Evolutionary conservation across 2,113 vertebrate species (phyloP), one percentile per base, ranked within the genome.

Genomic region (Leptocoma aspasia): DNA sequence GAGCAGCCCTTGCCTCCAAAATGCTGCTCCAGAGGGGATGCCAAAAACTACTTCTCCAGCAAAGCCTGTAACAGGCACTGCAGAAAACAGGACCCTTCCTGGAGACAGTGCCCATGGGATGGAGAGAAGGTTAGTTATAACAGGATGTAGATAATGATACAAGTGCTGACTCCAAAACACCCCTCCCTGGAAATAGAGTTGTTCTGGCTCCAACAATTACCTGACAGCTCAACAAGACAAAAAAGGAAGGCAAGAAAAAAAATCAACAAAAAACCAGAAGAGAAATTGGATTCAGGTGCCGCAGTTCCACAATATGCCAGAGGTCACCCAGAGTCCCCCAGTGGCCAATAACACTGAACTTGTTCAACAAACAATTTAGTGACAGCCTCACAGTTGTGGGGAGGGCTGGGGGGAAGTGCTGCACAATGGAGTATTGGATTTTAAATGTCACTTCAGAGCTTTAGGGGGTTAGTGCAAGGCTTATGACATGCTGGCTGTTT

Each of bases 321-420:
- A 89, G 96, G 95, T 97, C 93, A 96, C 80, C n/a, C 64, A 31
- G 82, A 78, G 65, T 86, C 72, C 94, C 93, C 86, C 41, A 91
- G 80, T 88, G 96, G 68, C 94, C 94, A 96, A 94, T 96, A 97
- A 96, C 81, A 91, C 76, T 60, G 87, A 94, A 94, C 91, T 93
- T 95, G 92, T 95, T 95, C 76, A 91, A 95, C 94, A 96, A 96
- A 96, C 93, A 97, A 94, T 94, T 94, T 94, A 95, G 92, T 82
- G 87, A 91, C 94, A 94, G 92, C 86, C 71, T 86, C 68, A 44
- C 6, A 45, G 91, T 75, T 2, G 0, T 37, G 75, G 75, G 60
- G 68, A 83, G 57, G 31, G 22, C 39, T 9, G 9, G 24, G 26
- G 15, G 13, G 11, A 86, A 90, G 52, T 44, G 81, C 94, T 87